Percentiles rank a stretch among this genome's conserved stretches.
Conservation (phyloP, 2,113 vertebrate genomes). For the Halcyon senegalensis region DNA sequence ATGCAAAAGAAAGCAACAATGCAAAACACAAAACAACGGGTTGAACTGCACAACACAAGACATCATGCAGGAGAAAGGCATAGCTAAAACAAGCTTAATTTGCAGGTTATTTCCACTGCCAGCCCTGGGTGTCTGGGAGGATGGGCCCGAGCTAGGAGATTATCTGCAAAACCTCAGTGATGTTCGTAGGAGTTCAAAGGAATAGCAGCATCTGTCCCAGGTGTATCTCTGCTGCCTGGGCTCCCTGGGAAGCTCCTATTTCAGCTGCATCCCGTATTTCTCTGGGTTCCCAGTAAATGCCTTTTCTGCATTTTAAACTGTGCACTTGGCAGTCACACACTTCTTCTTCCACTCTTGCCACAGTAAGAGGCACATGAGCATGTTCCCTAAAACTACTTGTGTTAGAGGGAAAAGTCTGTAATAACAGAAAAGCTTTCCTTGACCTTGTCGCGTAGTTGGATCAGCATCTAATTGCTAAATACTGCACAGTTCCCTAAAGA, state of each 20-base stretch:
- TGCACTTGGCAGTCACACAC: neutral
- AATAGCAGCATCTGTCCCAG: neutral
- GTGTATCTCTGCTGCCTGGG: neutral
- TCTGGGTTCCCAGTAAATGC: neutral
- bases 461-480: slow-evolving; percentile 42
- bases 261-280: neutral
- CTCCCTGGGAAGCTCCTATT: neutral
- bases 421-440: slow-evolving; percentile 28
- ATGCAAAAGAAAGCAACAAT: neutral
- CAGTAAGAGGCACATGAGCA: neutral
- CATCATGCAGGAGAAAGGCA: neutral
- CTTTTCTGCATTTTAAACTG: slow-evolving; percentile 2
- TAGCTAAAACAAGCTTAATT: neutral
- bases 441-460: slow-evolving; percentile 43
- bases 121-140: neutral
- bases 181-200: neutral
- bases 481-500: neutral
- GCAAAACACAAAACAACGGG: neutral
- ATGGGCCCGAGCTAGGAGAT: neutral
- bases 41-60: neutral
- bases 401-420: neutral
- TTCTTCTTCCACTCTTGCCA: neutral
- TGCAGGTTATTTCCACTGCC: neutral
- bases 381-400: neutral
- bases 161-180: neutral